A percentile compares a stretch with the other conserved stretches of the same genome.
Evolutionary conservation across 2,797 vertebrate species (phyloP).

Genomic region (Tapera naevia): DNA sequence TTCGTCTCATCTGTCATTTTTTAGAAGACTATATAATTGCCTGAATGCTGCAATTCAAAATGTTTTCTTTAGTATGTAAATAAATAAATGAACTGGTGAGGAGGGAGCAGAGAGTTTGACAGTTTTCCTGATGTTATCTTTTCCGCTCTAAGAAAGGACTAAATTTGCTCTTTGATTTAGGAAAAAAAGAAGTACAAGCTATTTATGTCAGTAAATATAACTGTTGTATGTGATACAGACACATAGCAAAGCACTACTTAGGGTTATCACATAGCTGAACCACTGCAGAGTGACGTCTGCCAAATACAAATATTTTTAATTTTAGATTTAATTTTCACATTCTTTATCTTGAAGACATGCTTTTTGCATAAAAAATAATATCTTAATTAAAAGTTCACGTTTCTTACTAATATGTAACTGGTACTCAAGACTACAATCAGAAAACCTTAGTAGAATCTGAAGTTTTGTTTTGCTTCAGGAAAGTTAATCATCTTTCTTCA

Average conservation of each 20-base stretch:
- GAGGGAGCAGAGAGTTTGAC: background rate
- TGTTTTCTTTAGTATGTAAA: background rate
- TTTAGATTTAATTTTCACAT: background rate
- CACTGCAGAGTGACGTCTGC: background rate
- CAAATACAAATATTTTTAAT: background rate
- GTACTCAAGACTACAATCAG: background rate
- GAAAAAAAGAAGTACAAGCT: background rate
- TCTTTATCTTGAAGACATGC: background rate
- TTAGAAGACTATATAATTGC: background rate
- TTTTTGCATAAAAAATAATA: background rate
- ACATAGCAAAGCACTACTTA: background rate
- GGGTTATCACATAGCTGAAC: background rate
- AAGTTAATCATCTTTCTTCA: background rate
- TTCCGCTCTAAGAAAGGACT: background rate
- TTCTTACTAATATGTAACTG: background rate
- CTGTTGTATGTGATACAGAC: background rate
- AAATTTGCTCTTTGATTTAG: background rate
- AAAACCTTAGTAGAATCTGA: background rate
- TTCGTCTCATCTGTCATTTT: background rate
- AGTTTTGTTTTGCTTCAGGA: background rate
- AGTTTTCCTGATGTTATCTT: background rate
- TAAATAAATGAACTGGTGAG: background rate
- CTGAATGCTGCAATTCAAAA: background rate
- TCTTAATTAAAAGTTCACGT: background rate
- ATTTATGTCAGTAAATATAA: background rate